A percentile compares a stretch with the other conserved stretches of the same genome.
phyloP scores from a whole-genome alignment of 2,113 vertebrate genomes.

The Saguinus midas region DNA sequence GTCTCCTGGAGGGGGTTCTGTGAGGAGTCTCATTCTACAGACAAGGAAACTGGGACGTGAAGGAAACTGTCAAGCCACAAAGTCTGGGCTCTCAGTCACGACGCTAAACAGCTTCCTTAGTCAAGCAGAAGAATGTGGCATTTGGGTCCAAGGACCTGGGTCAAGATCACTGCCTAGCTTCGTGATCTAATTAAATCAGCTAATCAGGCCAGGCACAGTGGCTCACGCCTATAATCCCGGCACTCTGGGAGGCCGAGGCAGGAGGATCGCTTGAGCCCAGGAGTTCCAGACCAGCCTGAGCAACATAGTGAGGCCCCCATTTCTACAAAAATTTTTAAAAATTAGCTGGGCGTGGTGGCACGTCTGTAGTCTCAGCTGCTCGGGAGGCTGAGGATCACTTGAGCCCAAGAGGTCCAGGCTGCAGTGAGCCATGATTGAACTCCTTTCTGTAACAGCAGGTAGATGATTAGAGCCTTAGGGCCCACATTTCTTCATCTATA shows the following conservation, averaged over 20 bases:
- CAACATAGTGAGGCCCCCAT: no score
- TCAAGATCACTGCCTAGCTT: not conserved
- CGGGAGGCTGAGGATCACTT: no score
- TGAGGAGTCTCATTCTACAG: not conserved
- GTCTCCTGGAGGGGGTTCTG: not conserved
- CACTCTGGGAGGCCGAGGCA: no score
- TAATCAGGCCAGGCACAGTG: not conserved
- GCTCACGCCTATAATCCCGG: no score
- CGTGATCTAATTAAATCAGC: not conserved
- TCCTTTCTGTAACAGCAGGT: not conserved
- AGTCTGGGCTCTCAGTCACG: rapidly evolving
- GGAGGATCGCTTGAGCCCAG: no score
- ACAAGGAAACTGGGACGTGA: not conserved
- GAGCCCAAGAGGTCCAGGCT: no score
- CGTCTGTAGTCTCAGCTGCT: no score
- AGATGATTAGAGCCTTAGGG: not conserved
- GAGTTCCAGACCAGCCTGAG: no score
- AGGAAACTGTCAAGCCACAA: rapidly evolving
- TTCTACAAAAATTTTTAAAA: no score
- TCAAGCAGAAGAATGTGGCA: not conserved
- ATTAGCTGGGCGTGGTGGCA: no score
- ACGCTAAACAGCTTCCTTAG: not conserved
- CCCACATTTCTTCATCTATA: not conserved
- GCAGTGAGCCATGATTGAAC: no score
- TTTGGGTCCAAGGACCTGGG: not conserved